phyloP scores from a whole-genome alignment of 2,888 invertebrate genomes.

The Galerucella calmariensis region DNA sequence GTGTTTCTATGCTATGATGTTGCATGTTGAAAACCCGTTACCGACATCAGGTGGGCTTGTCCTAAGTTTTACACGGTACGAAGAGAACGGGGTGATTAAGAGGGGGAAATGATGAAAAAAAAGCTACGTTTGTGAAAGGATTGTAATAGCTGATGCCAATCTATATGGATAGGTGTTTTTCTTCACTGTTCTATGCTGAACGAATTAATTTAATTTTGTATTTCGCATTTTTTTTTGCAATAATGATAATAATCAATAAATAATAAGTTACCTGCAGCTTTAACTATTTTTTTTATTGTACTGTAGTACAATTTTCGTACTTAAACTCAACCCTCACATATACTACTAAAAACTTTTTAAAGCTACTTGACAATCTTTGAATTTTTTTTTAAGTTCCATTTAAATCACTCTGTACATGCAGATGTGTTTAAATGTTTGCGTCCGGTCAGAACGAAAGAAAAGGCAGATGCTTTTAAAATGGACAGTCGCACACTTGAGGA shows the following conservation, averaged over 20 bases:
- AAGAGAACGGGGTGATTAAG: slow-evolving; percentile 28
- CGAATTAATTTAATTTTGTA: neutral
- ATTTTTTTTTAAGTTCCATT: too few species aligned
- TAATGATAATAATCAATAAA: neutral
- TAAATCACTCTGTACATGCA: neutral
- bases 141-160: slow-evolving; percentile 38
- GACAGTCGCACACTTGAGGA: neutral
- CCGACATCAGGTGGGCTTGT: slow-evolving; percentile 59
- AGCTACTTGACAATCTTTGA: neutral
- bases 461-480: slow-evolving; percentile 8
- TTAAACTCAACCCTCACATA: too few species aligned
- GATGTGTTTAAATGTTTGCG: slow-evolving; percentile 4
- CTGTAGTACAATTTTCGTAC: too few species aligned
- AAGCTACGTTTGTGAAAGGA: slow-evolving; percentile 39
- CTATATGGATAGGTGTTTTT: slow-evolving; percentile 17
- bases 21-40: slow-evolving; percentile 61
- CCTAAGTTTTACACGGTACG: slow-evolving; percentile 53
- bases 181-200: neutral
- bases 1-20: slow-evolving; percentile 56
- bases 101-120: slow-evolving; percentile 30
- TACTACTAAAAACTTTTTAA: neutral
- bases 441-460: neutral
- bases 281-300: too few species aligned
- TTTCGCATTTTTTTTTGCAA: neutral
- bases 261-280: neutral